These are phyloP conservation scores for Cirrhinus mrigala DNA, from an alignment of 2,797 vertebrate genomes.

Conservation along the genomic window DNA sequence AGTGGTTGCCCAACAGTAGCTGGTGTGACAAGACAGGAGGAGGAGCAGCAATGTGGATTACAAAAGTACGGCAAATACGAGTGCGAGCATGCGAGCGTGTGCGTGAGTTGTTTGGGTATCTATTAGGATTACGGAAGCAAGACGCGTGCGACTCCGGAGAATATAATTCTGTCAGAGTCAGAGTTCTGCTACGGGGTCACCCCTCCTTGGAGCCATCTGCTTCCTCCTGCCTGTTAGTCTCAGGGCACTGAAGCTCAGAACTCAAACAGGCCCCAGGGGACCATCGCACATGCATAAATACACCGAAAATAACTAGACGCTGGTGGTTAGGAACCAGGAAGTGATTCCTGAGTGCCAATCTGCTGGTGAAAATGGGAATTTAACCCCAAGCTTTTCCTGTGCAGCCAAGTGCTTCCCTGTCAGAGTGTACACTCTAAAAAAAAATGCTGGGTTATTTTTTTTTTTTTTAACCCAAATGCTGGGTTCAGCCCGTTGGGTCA, in stretches of 20 bases:
- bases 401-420: slow-evolving; percentile 8
- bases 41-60: slow-evolving; percentile 50
- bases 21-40: slow-evolving; percentile 31
- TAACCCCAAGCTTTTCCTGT: slow-evolving; percentile 11
- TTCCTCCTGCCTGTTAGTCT: slow-evolving; percentile 52
- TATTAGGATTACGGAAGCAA: slow-evolving; percentile 51
- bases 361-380: slow-evolving; percentile 42
- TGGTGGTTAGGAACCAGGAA: slow-evolving; percentile 32
- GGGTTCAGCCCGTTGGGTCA: no score
- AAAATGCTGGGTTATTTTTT: no score
- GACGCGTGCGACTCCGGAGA: slow-evolving; percentile 38
- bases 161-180: slow-evolving; percentile 51
- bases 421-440: neutral
- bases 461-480: no score
- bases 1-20: slow-evolving; percentile 37
- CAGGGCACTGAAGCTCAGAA: slow-evolving; percentile 52
- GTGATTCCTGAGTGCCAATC: slow-evolving; percentile 28
- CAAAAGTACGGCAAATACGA: slow-evolving; percentile 13
- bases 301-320: slow-evolving; percentile 31
- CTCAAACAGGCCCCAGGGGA: slow-evolving; percentile 43
- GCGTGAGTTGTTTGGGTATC: slow-evolving; percentile 28
- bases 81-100: slow-evolving; percentile 16
- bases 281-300: slow-evolving; percentile 22
- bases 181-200: slow-evolving; percentile 44
- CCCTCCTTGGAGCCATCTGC: slow-evolving; percentile 53